Evolutionary conservation across 2,797 vertebrate species (phyloP).

Genomic region (Brachyalestes nurse): DNA sequence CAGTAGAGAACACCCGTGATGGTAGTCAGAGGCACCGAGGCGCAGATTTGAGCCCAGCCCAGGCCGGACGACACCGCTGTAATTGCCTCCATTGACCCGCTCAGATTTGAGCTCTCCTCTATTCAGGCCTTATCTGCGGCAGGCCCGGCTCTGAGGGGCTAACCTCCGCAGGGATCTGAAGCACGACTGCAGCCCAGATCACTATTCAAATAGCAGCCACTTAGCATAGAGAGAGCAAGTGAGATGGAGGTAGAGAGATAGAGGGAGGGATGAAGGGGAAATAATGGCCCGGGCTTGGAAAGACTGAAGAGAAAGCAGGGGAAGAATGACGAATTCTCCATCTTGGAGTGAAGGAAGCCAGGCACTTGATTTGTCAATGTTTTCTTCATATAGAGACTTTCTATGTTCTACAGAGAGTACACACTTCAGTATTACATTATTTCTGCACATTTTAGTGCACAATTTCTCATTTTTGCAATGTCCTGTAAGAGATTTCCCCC

Average conservation of each 20-base stretch:
- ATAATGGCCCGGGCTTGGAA: slow-evolving; percentile 22
- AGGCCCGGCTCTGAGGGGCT: slow-evolving; percentile 19
- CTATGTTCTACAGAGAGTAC: too few relatives aligned
- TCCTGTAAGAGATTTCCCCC: too few relatives aligned
- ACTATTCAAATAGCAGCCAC: slow-evolving; percentile 33
- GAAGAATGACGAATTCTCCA: not conserved
- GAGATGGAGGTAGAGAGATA: slow-evolving; percentile 8
- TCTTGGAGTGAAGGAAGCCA: not conserved
- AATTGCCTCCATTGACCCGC: slow-evolving; percentile 58
- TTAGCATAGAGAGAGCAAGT: slow-evolving; percentile 24
- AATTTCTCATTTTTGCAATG: too few relatives aligned
- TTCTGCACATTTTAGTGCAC: not conserved
- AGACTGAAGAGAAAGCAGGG: not conserved
- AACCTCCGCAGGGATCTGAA: slow-evolving; percentile 38
- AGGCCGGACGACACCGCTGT: slow-evolving; percentile 41
- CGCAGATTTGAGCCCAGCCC: not conserved
- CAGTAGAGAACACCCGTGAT: slow-evolving; percentile 41
- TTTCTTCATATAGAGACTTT: not conserved
- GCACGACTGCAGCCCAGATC: slow-evolving; percentile 8
- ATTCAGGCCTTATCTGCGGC: slow-evolving; percentile 49
- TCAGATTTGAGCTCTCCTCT: slow-evolving; percentile 46
- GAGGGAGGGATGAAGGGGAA: not conserved
- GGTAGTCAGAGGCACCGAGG: slow-evolving; percentile 17
- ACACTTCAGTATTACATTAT: too few relatives aligned
- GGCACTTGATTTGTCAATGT: not conserved